phyloP scores from a whole-genome alignment of 2,113 vertebrate genomes.

The Apteryx owenii region DNA sequence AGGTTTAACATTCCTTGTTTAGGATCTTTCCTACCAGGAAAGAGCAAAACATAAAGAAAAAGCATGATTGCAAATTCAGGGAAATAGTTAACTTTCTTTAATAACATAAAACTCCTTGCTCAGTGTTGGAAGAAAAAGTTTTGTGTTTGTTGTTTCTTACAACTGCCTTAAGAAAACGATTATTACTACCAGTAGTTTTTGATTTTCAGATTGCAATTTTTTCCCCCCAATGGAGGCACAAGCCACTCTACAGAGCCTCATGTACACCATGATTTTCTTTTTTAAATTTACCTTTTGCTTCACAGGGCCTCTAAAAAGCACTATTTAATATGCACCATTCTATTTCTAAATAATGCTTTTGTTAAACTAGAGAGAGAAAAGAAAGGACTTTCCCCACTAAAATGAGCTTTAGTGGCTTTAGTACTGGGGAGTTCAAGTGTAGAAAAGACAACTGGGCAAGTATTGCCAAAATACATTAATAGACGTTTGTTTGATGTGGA shows the following conservation, averaged over 20 bases:
- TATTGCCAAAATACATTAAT: not conserved
- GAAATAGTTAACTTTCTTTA: not conserved
- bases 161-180: not conserved
- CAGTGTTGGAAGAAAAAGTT: not conserved
- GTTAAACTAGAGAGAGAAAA: not conserved
- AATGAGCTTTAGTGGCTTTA: not conserved
- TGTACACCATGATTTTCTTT: not conserved
- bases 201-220: not conserved
- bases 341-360: not conserved
- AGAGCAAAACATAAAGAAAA: not conserved
- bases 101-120: not conserved
- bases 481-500: not conserved
- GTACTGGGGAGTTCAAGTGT: not conserved
- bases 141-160: not conserved
- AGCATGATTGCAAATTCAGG: not conserved
- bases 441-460: not conserved
- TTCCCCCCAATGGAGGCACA: fast-evolving
- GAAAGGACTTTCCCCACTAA: not conserved
- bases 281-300: not conserved
- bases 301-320: not conserved
- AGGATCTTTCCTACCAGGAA: not conserved
- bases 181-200: not conserved
- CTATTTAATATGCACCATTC: not conserved
- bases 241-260: not conserved
- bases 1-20: not conserved